Evolutionary conservation across 2,888 invertebrate genomes (phyloP).

Genomic region (Brachyptera putata): DNA sequence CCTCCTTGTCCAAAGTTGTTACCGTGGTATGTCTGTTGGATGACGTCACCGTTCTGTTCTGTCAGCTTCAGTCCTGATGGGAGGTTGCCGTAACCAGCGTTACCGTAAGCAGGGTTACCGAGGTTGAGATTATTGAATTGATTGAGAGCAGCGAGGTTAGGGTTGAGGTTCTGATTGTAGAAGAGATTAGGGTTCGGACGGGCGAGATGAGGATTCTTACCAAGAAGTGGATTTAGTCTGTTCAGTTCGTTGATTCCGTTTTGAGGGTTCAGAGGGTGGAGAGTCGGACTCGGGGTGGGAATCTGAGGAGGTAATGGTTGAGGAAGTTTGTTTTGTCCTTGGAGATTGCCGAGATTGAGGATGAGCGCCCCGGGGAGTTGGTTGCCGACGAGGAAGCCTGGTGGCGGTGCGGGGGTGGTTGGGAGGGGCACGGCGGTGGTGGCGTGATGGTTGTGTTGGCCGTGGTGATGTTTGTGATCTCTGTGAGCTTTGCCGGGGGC

Average conservation of each 20-base stretch:
- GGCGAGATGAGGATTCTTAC: conserved; percentile 1
- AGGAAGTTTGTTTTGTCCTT: conserved; percentile 1
- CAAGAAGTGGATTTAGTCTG: background rate
- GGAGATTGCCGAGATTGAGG: conserved; percentile 15
- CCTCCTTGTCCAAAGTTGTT: background rate
- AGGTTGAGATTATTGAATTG: conserved; percentile 10
- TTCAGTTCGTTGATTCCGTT: conserved; percentile 39
- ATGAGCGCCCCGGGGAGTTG: conserved; percentile 24
- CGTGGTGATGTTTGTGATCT: conserved; percentile 84
- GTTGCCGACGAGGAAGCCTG: conserved; percentile 39
- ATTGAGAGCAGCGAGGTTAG: conserved; percentile 43
- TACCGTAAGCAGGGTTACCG: background rate
- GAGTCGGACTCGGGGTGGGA: conserved; percentile 35
- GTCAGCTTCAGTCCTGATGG: background rate
- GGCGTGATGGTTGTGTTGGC: conserved; percentile 67
- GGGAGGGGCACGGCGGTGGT: conserved; percentile 58
- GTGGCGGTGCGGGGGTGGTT: conserved; percentile 54
- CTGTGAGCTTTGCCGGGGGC: conserved; percentile 83
- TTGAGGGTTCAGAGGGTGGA: conserved; percentile 49
- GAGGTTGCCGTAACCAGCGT: background rate
- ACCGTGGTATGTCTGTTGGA: conserved; percentile 13
- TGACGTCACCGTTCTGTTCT: conserved; percentile 9
- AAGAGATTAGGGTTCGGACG: conserved; percentile 58
- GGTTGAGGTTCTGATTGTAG: conserved; percentile 58
- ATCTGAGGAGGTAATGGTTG: conserved; percentile 3